These are phyloP conservation scores for Charadrius vociferus DNA, from an alignment of 2,113 vertebrate species.

Conservation along the genomic window DNA sequence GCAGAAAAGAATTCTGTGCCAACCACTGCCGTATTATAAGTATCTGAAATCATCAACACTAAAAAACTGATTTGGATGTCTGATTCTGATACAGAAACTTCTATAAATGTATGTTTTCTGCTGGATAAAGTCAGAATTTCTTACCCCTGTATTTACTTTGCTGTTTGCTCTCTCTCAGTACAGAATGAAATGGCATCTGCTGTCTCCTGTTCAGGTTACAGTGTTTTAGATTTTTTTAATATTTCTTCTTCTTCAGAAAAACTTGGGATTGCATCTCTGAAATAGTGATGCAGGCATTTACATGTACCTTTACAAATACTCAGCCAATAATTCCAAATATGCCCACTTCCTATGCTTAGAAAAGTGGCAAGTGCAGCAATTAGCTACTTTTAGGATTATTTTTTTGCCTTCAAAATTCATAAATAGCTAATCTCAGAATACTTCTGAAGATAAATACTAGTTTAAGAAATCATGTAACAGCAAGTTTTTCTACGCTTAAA, in stretches of 20 bases:
- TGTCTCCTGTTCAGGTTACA: neutral
- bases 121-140: neutral
- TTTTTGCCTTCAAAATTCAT: constrained; percentile 1
- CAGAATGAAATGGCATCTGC: neutral
- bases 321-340: neutral
- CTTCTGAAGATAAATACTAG: neutral
- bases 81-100: neutral
- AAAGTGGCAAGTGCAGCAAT: constrained; percentile 2
- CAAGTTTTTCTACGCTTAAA: neutral
- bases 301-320: neutral
- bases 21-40: neutral
- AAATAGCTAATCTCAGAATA: constrained; percentile 6
- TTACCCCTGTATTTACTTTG: neutral
- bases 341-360: neutral
- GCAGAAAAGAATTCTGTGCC: neutral
- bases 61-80: neutral
- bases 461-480: neutral
- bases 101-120: neutral
- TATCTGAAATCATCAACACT: neutral
- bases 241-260: neutral
- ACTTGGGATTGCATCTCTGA: neutral
- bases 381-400: neutral
- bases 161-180: neutral
- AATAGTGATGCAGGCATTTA: neutral
- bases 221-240: neutral